phyloP scores from a whole-genome alignment of 2,888 invertebrate genomes.

The Philopedon plagiatum region DNA sequence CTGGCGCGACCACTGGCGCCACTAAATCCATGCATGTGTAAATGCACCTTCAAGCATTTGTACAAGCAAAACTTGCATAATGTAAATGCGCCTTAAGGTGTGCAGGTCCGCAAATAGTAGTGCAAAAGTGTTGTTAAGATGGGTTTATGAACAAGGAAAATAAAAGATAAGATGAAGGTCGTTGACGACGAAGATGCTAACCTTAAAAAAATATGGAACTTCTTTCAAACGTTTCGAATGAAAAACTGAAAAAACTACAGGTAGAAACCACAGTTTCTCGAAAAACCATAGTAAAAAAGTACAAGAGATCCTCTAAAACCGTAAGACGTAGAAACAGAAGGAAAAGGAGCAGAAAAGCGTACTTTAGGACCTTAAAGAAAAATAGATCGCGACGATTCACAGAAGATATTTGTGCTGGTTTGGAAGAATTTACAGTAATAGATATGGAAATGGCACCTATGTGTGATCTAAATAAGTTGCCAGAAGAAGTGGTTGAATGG shows the following conservation, averaged over 20 bases:
- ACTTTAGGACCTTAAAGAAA: conserved; percentile 54
- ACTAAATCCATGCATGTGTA: no score
- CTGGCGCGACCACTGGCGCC: no score
- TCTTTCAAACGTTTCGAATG: conserved; percentile 4
- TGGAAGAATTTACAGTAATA: conserved; percentile 59
- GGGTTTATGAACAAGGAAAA: no score
- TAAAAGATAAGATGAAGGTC: no score
- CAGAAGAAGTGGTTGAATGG: conserved; percentile 65
- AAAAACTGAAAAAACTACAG: conserved; percentile 21
- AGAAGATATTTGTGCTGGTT: conserved; percentile 57
- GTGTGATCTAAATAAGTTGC: conserved; percentile 41
- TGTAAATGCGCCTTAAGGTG: no score
- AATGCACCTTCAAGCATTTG: no score
- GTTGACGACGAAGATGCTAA: background rate
- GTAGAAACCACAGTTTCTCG: conserved; percentile 32
- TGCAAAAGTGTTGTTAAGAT: no score
- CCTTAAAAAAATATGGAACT: conserved; percentile 14
- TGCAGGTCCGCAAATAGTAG: no score
- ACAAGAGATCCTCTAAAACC: conserved; percentile 21
- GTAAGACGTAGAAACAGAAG: conserved; percentile 49
- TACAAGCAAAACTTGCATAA: no score
- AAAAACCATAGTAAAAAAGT: conserved; percentile 29
- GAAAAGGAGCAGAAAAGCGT: conserved; percentile 55
- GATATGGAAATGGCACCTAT: conserved; percentile 59
- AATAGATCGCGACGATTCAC: conserved; percentile 53